These are phyloP conservation scores for Urosaurus nigricauda DNA, from an alignment of 2,797 vertebrate genomes.

Conservation along the genomic window DNA sequence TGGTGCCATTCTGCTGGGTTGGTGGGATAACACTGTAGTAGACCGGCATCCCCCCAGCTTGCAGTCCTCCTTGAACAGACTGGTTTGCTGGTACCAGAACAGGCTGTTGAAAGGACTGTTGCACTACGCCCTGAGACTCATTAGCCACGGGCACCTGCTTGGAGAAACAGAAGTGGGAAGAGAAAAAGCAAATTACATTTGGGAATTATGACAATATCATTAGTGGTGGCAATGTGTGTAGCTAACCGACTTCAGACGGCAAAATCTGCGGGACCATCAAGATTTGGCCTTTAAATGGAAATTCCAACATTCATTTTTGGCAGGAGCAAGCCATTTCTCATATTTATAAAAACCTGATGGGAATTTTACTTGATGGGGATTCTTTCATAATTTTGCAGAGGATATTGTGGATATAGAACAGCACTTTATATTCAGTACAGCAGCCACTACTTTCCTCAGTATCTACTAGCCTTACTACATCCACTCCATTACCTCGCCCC, in stretches of 20 bases:
- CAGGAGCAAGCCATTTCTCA: neutral
- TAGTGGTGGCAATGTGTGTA: neutral
- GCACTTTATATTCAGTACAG: neutral
- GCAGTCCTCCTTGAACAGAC: slow-evolving; percentile 93
- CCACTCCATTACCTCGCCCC: neutral
- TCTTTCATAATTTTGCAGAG: neutral
- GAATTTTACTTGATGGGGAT: neutral
- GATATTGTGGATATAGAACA: neutral
- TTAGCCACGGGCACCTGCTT: slow-evolving; percentile 91
- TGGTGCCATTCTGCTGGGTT: slow-evolving; percentile 95
- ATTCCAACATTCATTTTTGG: neutral
- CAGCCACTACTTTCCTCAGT: neutral
- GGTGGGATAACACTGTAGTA: slow-evolving; percentile 96
- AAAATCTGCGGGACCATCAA: neutral
- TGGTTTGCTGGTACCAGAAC: slow-evolving; percentile 95
- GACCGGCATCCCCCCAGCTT: slow-evolving; percentile 86
- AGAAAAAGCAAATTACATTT: neutral
- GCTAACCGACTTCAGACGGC: neutral
- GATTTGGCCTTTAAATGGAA: neutral
- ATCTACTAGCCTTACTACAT: neutral
- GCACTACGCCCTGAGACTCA: slow-evolving; percentile 92
- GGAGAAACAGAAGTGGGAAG: neutral
- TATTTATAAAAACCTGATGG: neutral
- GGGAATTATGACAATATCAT: neutral
- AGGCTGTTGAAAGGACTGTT: slow-evolving; percentile 96